These are phyloP conservation scores for Parnassius smintheus DNA, from an alignment of 2,888 invertebrate genomes.

Conservation along the genomic window DNA sequence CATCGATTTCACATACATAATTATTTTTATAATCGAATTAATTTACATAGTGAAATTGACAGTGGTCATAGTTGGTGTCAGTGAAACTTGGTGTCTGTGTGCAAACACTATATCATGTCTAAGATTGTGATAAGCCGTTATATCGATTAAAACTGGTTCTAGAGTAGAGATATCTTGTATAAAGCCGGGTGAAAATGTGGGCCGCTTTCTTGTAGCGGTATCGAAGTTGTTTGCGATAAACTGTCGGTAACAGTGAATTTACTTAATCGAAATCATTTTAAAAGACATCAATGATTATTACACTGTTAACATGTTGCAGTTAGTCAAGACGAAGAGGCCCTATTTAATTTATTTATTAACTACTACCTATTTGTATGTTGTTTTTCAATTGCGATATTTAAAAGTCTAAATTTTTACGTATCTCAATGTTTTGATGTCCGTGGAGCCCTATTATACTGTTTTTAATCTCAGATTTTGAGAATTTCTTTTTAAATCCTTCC, in stretches of 20 bases:
- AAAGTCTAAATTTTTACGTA: too few species aligned
- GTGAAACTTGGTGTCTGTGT: not conserved
- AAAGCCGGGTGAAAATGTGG: slow-evolving; percentile 39
- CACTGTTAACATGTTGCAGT: too few species aligned
- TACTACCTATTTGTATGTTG: too few species aligned
- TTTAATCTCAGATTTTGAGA: too few species aligned
- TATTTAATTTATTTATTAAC: too few species aligned
- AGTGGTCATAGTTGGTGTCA: not conserved
- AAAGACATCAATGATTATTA: not conserved
- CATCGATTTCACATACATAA: too few species aligned
- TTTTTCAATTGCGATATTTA: too few species aligned
- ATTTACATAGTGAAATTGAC: not conserved
- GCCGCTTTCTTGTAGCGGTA: slow-evolving; percentile 48
- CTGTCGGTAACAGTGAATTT: slow-evolving; percentile 4
- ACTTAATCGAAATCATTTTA: slow-evolving; percentile 1
- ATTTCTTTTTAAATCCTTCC: too few species aligned
- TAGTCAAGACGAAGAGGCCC: too few species aligned
- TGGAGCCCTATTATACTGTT: too few species aligned
- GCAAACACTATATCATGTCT: slow-evolving; percentile 22
- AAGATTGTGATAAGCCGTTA: slow-evolving; percentile 18
- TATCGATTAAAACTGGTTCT: slow-evolving; percentile 30
- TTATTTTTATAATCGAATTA: not conserved
- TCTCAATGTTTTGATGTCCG: too few species aligned
- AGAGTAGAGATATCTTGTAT: slow-evolving; percentile 36
- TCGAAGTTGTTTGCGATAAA: slow-evolving; percentile 34